phyloP scores from a whole-genome alignment of 2,888 invertebrate genomes.

The Conus canariensis region DNA sequence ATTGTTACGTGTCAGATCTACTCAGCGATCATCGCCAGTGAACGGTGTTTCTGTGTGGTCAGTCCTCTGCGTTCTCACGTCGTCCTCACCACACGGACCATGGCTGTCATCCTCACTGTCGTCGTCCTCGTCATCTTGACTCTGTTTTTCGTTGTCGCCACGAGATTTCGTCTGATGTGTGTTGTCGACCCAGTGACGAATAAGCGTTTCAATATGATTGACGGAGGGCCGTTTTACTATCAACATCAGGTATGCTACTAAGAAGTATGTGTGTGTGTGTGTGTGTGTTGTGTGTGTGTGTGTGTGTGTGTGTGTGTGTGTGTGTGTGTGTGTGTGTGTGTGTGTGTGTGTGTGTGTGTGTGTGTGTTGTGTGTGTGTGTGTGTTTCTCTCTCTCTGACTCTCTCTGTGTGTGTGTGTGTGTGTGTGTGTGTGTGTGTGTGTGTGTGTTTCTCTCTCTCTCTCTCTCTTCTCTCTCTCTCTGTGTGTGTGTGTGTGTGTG shows the following conservation, averaged over 20 bases:
- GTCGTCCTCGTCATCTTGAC: background rate
- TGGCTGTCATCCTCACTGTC: constrained; percentile 11
- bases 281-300: too few species aligned
- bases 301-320: too few species aligned
- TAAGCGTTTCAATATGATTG: background rate
- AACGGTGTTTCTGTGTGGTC: constrained; percentile 29
- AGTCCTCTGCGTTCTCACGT: constrained; percentile 16
- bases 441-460: too few species aligned
- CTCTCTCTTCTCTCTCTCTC: too few species aligned
- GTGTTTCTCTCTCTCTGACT: too few species aligned
- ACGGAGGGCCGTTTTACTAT: constrained; percentile 2
- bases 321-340: too few species aligned
- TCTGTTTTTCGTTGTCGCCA: background rate
- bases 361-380: too few species aligned
- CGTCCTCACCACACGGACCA: constrained; percentile 21
- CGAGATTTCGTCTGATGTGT: constrained; percentile 3
- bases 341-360: too few species aligned
- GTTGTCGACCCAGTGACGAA: background rate
- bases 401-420: too few species aligned
- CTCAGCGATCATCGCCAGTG: constrained; percentile 25
- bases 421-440: too few species aligned
- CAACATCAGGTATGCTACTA: background rate
- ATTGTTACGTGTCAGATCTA: background rate
- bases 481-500: too few species aligned
- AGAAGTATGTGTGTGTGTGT: too few species aligned